Evolutionary conservation across 2,888 invertebrate species (phyloP).

Genomic region (Chrysina gloriosa): DNA sequence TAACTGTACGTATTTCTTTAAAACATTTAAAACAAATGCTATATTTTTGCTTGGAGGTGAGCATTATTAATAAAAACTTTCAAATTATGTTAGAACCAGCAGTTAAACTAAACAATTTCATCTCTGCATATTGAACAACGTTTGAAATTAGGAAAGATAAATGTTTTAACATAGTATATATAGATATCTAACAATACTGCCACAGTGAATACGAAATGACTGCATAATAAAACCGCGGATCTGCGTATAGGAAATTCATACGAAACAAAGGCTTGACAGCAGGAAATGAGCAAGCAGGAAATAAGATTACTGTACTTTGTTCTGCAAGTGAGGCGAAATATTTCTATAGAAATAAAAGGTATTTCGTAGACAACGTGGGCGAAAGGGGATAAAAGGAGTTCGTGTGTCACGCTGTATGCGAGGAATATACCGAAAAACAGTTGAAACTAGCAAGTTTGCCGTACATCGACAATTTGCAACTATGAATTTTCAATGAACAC

Average conservation of each 20-base stretch:
- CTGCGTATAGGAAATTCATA: conserved; percentile 30
- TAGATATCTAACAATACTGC: background rate
- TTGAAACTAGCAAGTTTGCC: conserved; percentile 10
- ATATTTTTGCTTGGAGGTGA: too few species aligned
- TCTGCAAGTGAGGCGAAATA: conserved; percentile 18
- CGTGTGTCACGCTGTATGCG: background rate
- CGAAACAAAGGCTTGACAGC: conserved; percentile 36
- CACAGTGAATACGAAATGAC: background rate
- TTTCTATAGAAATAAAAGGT: conserved; percentile 8
- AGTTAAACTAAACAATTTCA: too few species aligned
- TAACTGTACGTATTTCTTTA: too few species aligned
- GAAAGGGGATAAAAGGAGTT: conserved; percentile 5
- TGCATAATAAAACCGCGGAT: background rate
- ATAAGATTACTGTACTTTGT: conserved; percentile 39
- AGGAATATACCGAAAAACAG: background rate
- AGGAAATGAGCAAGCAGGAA: conserved; percentile 39
- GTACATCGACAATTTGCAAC: conserved; percentile 32
- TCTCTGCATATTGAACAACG: too few species aligned
- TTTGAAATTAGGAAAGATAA: conserved; percentile 1
- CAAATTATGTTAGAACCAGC: too few species aligned
- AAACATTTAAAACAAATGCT: too few species aligned
- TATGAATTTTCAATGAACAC: conserved; percentile 22
- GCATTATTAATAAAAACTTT: too few species aligned
- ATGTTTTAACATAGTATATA: background rate
- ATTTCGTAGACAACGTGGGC: background rate